Base-by-base conservation (phyloP, 1,140 invertebrate species). In the Musca vetustissima region DNA sequence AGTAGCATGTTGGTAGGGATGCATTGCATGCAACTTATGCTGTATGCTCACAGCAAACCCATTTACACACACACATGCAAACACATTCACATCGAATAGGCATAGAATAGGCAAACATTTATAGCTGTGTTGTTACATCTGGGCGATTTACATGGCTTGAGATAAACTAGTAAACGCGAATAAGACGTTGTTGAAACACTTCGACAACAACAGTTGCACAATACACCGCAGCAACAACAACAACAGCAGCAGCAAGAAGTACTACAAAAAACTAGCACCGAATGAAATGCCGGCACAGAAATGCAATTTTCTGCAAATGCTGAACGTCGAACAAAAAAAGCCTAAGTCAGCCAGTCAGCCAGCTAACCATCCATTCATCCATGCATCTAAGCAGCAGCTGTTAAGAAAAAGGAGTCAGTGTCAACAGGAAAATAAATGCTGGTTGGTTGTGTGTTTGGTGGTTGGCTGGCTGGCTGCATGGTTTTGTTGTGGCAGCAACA, bases 371-470 rank as follows among this genome's bases (percentile, higher is more conserved):
- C 13, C 24, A 55, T 21, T 24, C 53, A 55, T 21, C 25, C 14
- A 55, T 19, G 17, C 21, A 52, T 19, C 21, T 22, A 52, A 52
- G 17, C 49, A 52, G 17, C 49, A 19, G n/a, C 49, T 52, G 57
- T 61, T 61, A 61, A 61, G 28, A 61, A 43, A 43, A 61, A 36
- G 57, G 57, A 61, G 57, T 61, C 57, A 61, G 57, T 61, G 57
- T 61, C 57, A 61, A 61, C 57, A 61, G 57, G 17, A 61, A 17
- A 43, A 36, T 9, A 61, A 61, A 61, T 36, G 57, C 28, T 43
- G 19, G 36, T 43, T 43, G 36, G 36, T 43, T n/a, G n/a, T n/a
- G n/a, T n/a, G n/a, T n/a, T 28, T 28, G 28, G 3, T 28, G 28
- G 28, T 17, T 43, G 14, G 36, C 11, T 43, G 36, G 36, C 13